These are phyloP conservation scores for Brachystomella parvula DNA, from an alignment of 1,140 invertebrate species.

Conservation along the genomic window DNA sequence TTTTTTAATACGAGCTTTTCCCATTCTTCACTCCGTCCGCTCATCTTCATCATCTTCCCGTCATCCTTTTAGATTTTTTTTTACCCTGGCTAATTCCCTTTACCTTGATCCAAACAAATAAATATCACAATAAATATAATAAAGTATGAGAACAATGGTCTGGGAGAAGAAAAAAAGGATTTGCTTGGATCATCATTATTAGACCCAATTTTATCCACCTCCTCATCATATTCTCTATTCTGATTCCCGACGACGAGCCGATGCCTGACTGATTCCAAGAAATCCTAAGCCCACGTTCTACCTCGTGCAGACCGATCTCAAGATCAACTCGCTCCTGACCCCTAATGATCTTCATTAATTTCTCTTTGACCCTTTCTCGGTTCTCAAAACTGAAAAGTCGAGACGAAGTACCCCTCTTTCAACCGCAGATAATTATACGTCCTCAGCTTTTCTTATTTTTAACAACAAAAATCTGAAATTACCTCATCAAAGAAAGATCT, in stretches of 20 bases:
- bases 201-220: not conserved
- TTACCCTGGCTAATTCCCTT: not conserved
- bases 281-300: not conserved
- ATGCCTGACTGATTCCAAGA: not conserved
- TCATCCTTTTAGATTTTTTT: no score
- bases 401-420: constrained; percentile 4
- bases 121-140: not conserved
- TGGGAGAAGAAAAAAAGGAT: not conserved
- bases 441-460: not conserved
- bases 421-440: constrained; percentile 1
- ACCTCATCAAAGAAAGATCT: constrained; percentile 16
- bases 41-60: no score
- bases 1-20: constrained; percentile 4
- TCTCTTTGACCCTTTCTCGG: constrained; percentile 11
- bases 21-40: not conserved
- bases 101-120: constrained; percentile 17
- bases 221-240: not conserved
- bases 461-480: not conserved
- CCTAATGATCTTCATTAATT: constrained; percentile 13
- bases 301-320: not conserved
- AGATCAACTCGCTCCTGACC: not conserved
- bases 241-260: no score
- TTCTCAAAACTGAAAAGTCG: not conserved
- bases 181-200: constrained; percentile 9
- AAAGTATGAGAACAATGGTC: not conserved